phyloP scores from a whole-genome alignment of 2,113 vertebrate species.

The Rutilus rutilus region DNA sequence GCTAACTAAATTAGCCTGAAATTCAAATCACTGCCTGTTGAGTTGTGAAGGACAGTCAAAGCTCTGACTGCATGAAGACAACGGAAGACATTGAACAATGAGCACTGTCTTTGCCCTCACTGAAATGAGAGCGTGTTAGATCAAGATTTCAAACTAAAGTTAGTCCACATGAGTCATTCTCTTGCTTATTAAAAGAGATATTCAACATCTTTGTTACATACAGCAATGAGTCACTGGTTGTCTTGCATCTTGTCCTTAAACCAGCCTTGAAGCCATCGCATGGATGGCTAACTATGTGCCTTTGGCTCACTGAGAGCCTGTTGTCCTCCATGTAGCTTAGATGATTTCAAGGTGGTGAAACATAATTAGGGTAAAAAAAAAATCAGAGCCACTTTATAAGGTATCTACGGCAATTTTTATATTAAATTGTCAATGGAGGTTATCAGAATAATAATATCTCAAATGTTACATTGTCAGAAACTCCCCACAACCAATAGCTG shows the following conservation, averaged over 20 bases:
- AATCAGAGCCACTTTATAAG: background rate
- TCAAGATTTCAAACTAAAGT: constrained; percentile 2
- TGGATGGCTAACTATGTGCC: background rate
- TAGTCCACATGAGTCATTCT: constrained; percentile 17
- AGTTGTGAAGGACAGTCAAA: constrained; percentile 44
- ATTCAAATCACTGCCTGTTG: constrained; percentile 40
- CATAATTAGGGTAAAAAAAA: background rate
- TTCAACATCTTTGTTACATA: background rate
- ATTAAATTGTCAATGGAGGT: constrained; percentile 21
- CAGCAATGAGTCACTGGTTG: constrained; percentile 17
- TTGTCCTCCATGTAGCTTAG: background rate
- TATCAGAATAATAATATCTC: constrained; percentile 26
- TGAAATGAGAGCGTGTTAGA: background rate
- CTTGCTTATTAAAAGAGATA: background rate
- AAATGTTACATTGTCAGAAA: constrained; percentile 12
- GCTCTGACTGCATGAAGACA: constrained; percentile 12
- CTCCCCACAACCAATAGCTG: background rate
- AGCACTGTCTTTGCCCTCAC: background rate
- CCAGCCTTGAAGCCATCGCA: background rate
- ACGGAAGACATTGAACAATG: background rate
- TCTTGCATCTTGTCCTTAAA: background rate
- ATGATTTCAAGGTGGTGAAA: background rate
- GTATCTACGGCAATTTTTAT: background rate
- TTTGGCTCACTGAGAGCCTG: background rate
- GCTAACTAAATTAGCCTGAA: constrained; percentile 49